Percentiles rank a stretch among this genome's conserved stretches.
Conservation (phyloP, 2,888 invertebrate genomes). For the Litoditis marina region DNA sequence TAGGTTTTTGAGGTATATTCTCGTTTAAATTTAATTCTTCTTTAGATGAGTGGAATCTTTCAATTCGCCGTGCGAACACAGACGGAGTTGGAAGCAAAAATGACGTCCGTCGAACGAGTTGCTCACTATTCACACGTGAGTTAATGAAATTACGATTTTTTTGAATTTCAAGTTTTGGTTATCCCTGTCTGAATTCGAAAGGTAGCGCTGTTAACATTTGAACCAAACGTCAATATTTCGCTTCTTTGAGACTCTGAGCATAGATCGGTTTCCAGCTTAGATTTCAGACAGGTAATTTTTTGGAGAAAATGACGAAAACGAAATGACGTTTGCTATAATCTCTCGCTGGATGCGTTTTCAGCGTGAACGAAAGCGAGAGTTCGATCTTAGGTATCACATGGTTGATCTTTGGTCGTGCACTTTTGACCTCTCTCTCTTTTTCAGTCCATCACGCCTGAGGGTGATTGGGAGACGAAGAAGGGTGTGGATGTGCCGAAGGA, state of each 20-base stretch:
- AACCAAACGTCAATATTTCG: no score
- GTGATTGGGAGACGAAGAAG: conserved; percentile 30
- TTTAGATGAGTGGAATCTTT: conserved; percentile 68
- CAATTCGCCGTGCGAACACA: conserved; percentile 77
- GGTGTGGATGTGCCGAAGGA: conserved; percentile 39
- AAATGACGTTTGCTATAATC: no score
- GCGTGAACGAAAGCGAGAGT: no score
- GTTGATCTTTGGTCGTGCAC: not conserved
- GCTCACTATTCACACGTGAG: conserved; percentile 59
- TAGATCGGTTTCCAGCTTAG: no score
- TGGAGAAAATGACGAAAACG: no score
- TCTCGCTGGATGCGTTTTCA: no score
- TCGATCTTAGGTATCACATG: no score
- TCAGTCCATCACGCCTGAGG: conserved; percentile 53
- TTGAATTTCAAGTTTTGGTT: not conserved
- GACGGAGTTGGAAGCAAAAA: conserved; percentile 82
- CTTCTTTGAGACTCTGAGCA: no score
- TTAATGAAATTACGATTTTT: no score
- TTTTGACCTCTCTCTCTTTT: conserved; percentile 1
- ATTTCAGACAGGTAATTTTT: no score
- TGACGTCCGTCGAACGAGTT: conserved; percentile 61
- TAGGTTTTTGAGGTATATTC: not conserved
- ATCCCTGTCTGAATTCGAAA: no score
- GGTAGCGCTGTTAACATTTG: no score
- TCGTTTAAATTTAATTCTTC: not conserved